phyloP scores from a whole-genome alignment of 2,797 vertebrate genomes.

The Syngnathus rostellatus region DNA sequence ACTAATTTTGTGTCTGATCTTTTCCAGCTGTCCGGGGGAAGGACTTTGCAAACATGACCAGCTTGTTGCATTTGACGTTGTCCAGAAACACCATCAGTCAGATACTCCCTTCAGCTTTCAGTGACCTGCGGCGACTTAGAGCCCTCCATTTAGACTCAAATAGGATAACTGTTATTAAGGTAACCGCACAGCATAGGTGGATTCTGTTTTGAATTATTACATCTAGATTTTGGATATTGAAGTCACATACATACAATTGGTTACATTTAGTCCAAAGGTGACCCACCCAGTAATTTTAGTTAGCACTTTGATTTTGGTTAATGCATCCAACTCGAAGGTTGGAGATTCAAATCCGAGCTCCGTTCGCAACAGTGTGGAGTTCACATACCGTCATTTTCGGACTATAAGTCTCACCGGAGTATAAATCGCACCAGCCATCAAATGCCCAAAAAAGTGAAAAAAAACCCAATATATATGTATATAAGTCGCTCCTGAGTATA shows the following conservation, averaged over 20 bases:
- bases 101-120: slow-evolving; percentile 81
- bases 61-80: slow-evolving; percentile 78
- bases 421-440: no score
- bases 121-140: slow-evolving; percentile 78
- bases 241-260: background rate
- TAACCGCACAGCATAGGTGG: slow-evolving; percentile 13
- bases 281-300: background rate
- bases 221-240: background rate
- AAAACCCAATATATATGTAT: no score
- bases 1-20: background rate
- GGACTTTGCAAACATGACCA: slow-evolving; percentile 87
- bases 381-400: no score
- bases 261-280: background rate
- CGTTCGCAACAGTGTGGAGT: no score
- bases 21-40: slow-evolving; percentile 67
- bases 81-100: slow-evolving; percentile 86
- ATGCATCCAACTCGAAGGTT: no score
- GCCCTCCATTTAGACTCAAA: slow-evolving; percentile 83
- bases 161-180: slow-evolving; percentile 72
- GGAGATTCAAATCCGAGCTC: no score
- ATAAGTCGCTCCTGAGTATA: no score
- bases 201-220: slow-evolving; percentile 2
- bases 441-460: no score
- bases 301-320: background rate
- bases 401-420: no score